Percentiles rank a stretch among this genome's conserved stretches.
Conservation (phyloP, 2,797 vertebrate genomes). For the Gorsachius magnificus region DNA sequence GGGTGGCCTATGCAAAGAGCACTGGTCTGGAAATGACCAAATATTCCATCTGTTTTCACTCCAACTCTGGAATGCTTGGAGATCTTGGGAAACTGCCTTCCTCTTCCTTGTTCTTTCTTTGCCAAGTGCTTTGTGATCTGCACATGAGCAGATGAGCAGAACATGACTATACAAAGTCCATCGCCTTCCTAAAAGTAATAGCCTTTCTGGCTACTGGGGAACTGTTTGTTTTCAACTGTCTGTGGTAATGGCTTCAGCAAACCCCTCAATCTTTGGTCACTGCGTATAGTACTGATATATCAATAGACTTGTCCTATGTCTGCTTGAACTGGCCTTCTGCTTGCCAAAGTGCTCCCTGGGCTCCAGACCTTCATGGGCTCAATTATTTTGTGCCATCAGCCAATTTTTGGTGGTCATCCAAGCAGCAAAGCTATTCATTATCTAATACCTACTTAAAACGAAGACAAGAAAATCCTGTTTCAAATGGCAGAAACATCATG, state of each 20-base stretch:
- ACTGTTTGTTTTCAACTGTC: neutral
- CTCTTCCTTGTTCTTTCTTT: neutral
- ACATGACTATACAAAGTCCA: neutral
- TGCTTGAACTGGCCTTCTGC: neutral
- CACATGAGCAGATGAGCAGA: neutral
- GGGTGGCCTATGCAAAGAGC: neutral
- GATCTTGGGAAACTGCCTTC: neutral
- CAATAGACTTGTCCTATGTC: neutral
- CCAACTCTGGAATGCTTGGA: neutral
- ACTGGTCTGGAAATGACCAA: neutral
- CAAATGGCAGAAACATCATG: neutral
- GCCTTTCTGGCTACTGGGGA: neutral
- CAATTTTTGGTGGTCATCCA: neutral
- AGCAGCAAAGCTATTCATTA: neutral
- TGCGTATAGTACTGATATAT: neutral
- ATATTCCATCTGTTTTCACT: neutral
- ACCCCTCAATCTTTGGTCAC: fast-evolving
- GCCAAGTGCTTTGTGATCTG: neutral
- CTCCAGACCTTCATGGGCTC: neutral
- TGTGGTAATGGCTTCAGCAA: neutral
- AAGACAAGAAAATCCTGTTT: neutral
- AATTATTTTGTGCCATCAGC: neutral
- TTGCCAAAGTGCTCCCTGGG: neutral
- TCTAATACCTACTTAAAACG: neutral
- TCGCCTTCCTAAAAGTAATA: neutral